Evolutionary conservation across 53 echinoderm and acorn worm genomes (phyloP), one percentile per base, ranked within the genome.

Genomic region (Echinarachnius parma): DNA sequence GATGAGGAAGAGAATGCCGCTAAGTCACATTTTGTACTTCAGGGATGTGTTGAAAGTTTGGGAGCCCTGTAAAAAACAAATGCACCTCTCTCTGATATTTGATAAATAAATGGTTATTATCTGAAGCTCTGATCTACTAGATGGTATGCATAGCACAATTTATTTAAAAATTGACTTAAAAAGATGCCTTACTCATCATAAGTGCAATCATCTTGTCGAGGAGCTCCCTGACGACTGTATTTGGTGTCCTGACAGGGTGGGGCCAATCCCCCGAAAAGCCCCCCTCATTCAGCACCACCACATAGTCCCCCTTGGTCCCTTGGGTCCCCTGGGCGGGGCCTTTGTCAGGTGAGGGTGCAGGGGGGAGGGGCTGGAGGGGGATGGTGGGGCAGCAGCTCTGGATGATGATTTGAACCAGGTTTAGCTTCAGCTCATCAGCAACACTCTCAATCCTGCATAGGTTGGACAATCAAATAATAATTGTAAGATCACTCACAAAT

Each of bases 311-410:
- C 33, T 58, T 39, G 4, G 47, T 15, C 0, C 50, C 61, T 39
- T 60, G 31, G 49, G 31, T 28, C 20, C n/a, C 21, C 4, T 5
- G 28, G 3, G 3, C 26, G 14, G 55, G 56, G 28, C 3, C 0
- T n/a, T n/a, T n/a, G n/a, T n/a, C n/a, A n/a, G n/a, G n/a, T n/a
- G n/a, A n/a, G 32, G 33, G 20, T 23, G 33, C 18, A 26, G 80
- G 21, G 4, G 74, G 34, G 31, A 42, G 53, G 37, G 69, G 52
- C 34, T 66, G 55, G 32, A 95, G 66, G 16, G 95, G 70, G 16
- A 95, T 87, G 28, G 76, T 48, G 1, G 90, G 95, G 29, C 90
- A 90, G 55, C 95, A 95, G 28, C 89, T 95, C 36, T 90, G 87
- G 31, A 95, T 81, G 62, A 90, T 89, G 58, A 90, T 87, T 32